Evolutionary conservation across 2,888 invertebrate species (phyloP), one percentile per base, ranked within the genome.

Genomic region (Nomada fabriciana): DNA sequence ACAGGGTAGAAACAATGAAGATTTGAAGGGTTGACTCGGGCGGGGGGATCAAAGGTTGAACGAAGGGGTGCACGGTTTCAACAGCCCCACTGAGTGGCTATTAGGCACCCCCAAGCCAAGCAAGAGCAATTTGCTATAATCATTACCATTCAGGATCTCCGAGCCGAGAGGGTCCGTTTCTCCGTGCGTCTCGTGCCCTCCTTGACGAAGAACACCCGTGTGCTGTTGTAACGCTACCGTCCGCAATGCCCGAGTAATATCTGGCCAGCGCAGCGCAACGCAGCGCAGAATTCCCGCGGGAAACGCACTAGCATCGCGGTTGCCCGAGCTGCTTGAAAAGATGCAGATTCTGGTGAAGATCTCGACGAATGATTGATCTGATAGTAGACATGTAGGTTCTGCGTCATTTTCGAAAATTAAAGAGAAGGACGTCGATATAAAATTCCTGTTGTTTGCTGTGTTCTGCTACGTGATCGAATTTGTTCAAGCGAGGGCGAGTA

Each of bases 71-170:
- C 87, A 87, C 82, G 89, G 88, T 90, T 90, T 92, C 90, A 92
- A 91, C 90, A 91, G 90, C 90, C 91, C 90, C 89, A 92, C 90
- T 90, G 92, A 93, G 93, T 93, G 92, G 93, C 92, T 93, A 92
- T 93, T 93, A 93, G 90, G 90, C 91, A 91, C 89, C 90, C 89
- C 89, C 89, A 87, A 89, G 86, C 88, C 89, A 89, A 90, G 89
- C 91, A 90, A 90, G 91, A 89, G 92, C 92, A 92, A 92, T 92
- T 92, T 91, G 91, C 91, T 90, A 89, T 92, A 92, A 92, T 92
- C 92, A 92, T 92, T 91, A 92, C 91, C 90, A 92, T 92, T 92
- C 91, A 91, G 88, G 84, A 91, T 90, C 89, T 88, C 89, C 88
- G 86, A 88, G 87, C 87, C 84, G 85, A 84, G 89, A 88, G 90